phyloP scores from a whole-genome alignment of 2,797 vertebrate genomes.

The Chiroxiphia lanceolata region DNA sequence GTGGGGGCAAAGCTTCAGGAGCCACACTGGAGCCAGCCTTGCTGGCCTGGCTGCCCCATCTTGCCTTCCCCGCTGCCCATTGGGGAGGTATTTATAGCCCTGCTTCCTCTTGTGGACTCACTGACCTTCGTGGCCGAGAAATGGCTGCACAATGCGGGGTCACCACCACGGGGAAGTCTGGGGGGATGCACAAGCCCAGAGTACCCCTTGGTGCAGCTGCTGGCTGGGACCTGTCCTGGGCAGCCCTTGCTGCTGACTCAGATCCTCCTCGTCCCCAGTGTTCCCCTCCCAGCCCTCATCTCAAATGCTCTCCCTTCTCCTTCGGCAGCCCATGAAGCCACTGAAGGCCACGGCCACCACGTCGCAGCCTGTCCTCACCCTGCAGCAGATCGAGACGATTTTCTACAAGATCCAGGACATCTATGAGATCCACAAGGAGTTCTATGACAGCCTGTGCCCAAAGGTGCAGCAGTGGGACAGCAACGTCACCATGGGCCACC shows the following conservation, averaged over 20 bases:
- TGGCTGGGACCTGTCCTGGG: rapidly evolving
- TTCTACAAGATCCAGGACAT: constrained; percentile 99
- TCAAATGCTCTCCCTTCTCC: not conserved
- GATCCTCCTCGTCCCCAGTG: not conserved
- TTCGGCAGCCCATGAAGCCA: constrained; percentile 91
- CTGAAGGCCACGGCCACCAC: constrained; percentile 94
- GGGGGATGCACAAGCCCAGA: rapidly evolving
- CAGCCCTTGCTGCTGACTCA: not conserved
- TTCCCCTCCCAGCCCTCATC: not conserved
- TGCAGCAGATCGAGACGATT: constrained; percentile 95
- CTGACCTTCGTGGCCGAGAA: not conserved
- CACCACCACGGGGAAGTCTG: not conserved
- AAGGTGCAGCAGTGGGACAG: constrained; percentile 97
- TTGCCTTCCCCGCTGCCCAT: rapidly evolving
- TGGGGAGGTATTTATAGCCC: not conserved
- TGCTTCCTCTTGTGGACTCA: not conserved
- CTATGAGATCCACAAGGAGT: constrained; percentile 96
- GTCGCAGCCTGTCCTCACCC: constrained; percentile 93
- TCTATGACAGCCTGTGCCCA: constrained; percentile 91
- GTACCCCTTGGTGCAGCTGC: not conserved
- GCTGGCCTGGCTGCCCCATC: rapidly evolving
- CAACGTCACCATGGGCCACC: constrained; percentile 93
- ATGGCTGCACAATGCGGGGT: not conserved
- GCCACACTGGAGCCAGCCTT: not conserved
- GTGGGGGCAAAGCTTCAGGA: not conserved